A percentile compares a stretch with the other conserved stretches of the same genome.
These are phyloP conservation scores for Xanthorhoe designata DNA, from an alignment of 2,888 invertebrate species.

Conservation along the genomic window DNA sequence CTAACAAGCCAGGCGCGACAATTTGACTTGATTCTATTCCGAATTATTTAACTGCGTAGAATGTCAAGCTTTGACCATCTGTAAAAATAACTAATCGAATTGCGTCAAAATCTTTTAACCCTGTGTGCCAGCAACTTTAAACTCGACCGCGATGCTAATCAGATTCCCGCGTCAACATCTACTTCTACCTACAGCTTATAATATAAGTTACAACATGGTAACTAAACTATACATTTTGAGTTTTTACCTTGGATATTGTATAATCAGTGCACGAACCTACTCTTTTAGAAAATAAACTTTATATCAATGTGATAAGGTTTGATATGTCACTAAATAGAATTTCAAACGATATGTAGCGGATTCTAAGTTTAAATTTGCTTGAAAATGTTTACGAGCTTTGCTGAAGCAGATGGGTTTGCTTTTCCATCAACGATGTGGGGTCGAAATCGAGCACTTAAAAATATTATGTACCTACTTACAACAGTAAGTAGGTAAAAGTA, in stretches of 20 bases:
- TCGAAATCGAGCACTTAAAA: background rate
- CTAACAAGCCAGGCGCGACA: too few relatives aligned
- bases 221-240: slow-evolving; percentile 48
- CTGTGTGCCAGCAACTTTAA: slow-evolving; percentile 59
- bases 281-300: slow-evolving; percentile 5
- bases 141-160: slow-evolving; percentile 72
- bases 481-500: too few relatives aligned
- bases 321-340: background rate
- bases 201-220: slow-evolving; percentile 38
- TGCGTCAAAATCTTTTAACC: background rate
- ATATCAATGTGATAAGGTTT: background rate
- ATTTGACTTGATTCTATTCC: too few relatives aligned
- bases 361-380: background rate
- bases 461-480: too few relatives aligned
- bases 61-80: too few relatives aligned
- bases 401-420: background rate
- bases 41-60: too few relatives aligned
- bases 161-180: slow-evolving; percentile 61
- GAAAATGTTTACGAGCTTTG: too few relatives aligned
- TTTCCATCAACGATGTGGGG: background rate
- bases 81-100: too few relatives aligned
- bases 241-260: slow-evolving; percentile 54
- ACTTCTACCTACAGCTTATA: slow-evolving; percentile 12
- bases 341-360: background rate
- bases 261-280: slow-evolving; percentile 3